Evolutionary conservation across 2,797 vertebrate species (phyloP).

Genomic region (Vespertilio murinus): DNA sequence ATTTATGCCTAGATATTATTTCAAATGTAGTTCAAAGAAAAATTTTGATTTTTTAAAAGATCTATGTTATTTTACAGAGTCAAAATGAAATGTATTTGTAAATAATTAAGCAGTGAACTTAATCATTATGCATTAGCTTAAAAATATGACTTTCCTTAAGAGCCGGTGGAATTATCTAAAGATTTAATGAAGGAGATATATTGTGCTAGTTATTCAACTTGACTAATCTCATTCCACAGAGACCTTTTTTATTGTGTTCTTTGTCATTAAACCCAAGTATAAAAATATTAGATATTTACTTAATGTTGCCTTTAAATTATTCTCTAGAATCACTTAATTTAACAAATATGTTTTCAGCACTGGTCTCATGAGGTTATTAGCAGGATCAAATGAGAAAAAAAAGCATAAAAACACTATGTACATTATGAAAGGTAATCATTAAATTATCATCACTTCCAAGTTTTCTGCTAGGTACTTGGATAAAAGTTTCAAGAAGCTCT

Average conservation of each 20-base stretch:
- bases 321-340: not conserved
- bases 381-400: constrained; percentile 3
- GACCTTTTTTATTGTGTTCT: not conserved
- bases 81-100: not conserved
- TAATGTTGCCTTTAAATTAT: not conserved
- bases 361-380: not conserved
- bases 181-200: not conserved
- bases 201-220: not conserved
- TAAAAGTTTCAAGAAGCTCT: not conserved
- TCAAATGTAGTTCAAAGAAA: constrained; percentile 37
- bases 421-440: not conserved
- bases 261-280: constrained; percentile 35
- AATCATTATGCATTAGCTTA: not conserved
- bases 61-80: not conserved
- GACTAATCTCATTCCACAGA: not conserved
- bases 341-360: not conserved
- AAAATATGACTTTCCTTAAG: not conserved
- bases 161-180: not conserved
- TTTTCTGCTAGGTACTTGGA: not conserved
- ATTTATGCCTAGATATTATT: not conserved
- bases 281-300: not conserved
- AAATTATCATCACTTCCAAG: not conserved
- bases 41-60: not conserved
- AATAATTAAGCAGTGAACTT: constrained; percentile 19
- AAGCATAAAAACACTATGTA: not conserved